phyloP scores from a whole-genome alignment of 2,113 vertebrate species.

The Sebastes fasciatus region DNA sequence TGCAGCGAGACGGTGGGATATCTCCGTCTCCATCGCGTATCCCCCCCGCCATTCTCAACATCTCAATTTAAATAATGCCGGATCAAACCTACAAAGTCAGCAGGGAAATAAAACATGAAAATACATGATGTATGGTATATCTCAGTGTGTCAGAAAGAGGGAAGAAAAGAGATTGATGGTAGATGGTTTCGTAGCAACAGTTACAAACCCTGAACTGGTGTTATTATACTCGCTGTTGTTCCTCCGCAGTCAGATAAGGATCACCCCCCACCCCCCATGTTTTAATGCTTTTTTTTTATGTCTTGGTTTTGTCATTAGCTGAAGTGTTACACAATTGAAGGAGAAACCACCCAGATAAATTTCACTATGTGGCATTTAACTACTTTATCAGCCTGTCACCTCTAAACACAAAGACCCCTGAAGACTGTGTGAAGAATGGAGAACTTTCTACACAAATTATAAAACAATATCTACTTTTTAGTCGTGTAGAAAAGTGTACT shows the following conservation, averaged over 20 bases:
- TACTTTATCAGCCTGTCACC: conserved; percentile 20
- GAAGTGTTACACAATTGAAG: conserved; percentile 41
- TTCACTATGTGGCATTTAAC: conserved; percentile 12
- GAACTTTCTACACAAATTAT: background rate
- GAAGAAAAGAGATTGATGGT: background rate
- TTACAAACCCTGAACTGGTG: background rate
- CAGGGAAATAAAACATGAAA: background rate
- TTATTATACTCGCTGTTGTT: conserved; percentile 3
- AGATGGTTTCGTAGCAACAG: too few relatives aligned
- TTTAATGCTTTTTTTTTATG: conserved; percentile 11
- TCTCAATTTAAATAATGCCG: conserved; percentile 12
- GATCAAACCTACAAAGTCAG: background rate
- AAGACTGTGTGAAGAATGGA: background rate
- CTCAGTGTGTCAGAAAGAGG: background rate
- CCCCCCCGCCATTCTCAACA: background rate
- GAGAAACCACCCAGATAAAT: conserved; percentile 43
- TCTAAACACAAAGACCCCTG: conserved; percentile 31
- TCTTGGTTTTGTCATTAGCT: conserved; percentile 14
- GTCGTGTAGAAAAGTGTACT: too few relatives aligned
- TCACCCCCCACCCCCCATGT: background rate
- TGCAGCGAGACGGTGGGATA: background rate
- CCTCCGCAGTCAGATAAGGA: conserved; percentile 12
- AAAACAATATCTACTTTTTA: background rate
- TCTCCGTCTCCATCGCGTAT: background rate
- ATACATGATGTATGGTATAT: background rate